phyloP scores from a whole-genome alignment of 2,888 invertebrate genomes.

The Heliconius hortense region DNA sequence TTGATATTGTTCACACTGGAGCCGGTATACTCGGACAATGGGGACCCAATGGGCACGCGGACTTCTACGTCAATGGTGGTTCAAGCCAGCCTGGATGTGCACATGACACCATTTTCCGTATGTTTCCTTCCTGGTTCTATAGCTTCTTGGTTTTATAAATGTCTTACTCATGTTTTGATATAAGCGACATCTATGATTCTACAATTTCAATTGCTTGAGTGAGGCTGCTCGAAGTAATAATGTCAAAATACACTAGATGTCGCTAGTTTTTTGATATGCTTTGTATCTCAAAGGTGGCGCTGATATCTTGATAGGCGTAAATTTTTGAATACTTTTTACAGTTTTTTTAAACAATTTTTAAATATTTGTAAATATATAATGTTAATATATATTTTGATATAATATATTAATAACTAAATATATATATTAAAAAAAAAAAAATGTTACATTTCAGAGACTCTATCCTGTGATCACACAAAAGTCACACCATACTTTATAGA shows the following conservation, averaged over 20 bases:
- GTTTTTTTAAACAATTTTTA: too few species aligned
- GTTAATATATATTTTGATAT: background rate
- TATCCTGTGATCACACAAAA: constrained; percentile 94
- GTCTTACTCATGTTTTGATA: background rate
- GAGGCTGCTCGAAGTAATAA: background rate
- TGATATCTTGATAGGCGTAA: background rate
- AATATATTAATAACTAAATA: too few species aligned
- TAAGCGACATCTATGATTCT: background rate
- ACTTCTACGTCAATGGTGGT: constrained; percentile 94
- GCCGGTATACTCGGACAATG: constrained; percentile 94
- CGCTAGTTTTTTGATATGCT: background rate
- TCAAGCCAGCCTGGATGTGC: constrained; percentile 94
- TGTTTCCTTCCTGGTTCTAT: constrained; percentile 53
- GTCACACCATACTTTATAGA: constrained; percentile 95
- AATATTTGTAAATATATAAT: too few species aligned
- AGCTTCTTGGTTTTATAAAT: background rate
- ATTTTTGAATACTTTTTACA: too few species aligned
- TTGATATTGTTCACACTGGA: constrained; percentile 91
- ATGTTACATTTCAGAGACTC: constrained; percentile 84
- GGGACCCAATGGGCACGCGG: constrained; percentile 94
- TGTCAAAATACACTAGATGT: background rate
- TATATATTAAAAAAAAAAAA: too few species aligned
- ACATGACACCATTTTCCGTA: constrained; percentile 90
- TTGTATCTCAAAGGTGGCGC: background rate
- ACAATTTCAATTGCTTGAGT: background rate